Conservation (phyloP, 2,113 vertebrate genomes). For the Chaetura pelagica region DNA sequence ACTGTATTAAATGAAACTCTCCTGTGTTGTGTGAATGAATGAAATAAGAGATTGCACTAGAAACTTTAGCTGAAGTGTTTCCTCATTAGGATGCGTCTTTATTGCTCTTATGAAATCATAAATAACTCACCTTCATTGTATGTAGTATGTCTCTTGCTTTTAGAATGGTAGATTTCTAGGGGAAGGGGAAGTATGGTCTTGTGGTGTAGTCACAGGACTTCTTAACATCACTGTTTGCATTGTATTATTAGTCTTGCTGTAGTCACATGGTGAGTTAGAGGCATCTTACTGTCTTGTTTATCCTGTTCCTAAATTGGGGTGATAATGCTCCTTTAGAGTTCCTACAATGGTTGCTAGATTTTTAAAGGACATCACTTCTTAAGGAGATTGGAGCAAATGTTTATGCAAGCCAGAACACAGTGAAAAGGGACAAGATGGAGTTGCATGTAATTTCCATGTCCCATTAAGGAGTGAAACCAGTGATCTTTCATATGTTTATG, state of each 20-base stretch:
- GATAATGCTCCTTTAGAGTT: not conserved
- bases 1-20: not conserved
- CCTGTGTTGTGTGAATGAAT: not conserved
- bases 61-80: not conserved
- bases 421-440: not conserved
- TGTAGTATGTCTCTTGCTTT: constrained; percentile 14
- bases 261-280: not conserved
- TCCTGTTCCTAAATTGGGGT: not conserved
- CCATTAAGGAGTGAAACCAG: not conserved
- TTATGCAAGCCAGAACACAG: not conserved
- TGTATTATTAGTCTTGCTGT: not conserved
- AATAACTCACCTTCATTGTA: not conserved
- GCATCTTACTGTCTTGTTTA: not conserved
- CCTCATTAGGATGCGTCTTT: not conserved
- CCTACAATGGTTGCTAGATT: not conserved
- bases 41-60: not conserved
- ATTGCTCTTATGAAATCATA: not conserved
- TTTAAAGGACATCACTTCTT: not conserved
- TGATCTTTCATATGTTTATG: not conserved
- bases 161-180: constrained; percentile 51
- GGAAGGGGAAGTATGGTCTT: not conserved
- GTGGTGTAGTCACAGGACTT: not conserved
- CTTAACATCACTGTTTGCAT: not conserved
- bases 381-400: not conserved
- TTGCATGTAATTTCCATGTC: not conserved